Base-by-base conservation (phyloP, 1,140 invertebrate genomes). In the Platyura marginata region DNA sequence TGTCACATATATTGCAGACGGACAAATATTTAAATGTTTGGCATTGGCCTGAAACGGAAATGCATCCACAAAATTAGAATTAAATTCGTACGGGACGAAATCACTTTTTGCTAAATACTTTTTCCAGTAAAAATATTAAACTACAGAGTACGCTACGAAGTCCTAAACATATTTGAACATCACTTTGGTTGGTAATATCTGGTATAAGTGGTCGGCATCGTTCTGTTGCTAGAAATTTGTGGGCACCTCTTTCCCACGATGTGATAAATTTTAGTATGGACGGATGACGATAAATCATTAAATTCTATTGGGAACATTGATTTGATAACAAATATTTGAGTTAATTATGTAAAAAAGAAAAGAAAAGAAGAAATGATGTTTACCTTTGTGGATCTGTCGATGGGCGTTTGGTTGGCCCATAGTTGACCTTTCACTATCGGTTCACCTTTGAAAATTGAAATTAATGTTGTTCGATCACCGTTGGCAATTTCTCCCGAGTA, bases 21-120 rank as follows among this genome's bases (percentile, higher is more conserved):
- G 67, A 52, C 79, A 77, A 16, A 91, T 62, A 64, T 89, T 89
- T 42, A 88, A 83, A 55, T 90, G 87, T 18, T 80, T 77, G 29
- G 72, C 69, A n/a, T 61, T 51, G 35, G 77, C 81, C 65, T 72
- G 49, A 43, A 64, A 61, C 33, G 44, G 15, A 36, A n/a, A 36
- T 36, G 9, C 34, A 36, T 36, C 5, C 6, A 5, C 6, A 9
- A 5, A 11, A 36, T 36, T 36, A 5, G 8, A 22, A n/a, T 25
- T 40, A n/a, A 9, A 5, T 25, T n/a, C n/a, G n/a, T n/a, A n/a
- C n/a, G n/a, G n/a, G n/a, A n/a, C n/a, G n/a, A n/a, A n/a, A n/a
- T n/a, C n/a, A n/a, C n/a, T n/a, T n/a, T n/a, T n/a, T n/a, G 52
- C n/a, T n/a, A n/a, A n/a, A n/a, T 54, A 74, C 71, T 55, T 76